Percentiles rank a stretch among this genome's conserved stretches.
phyloP scores from a whole-genome alignment of 2,888 invertebrate species.

The Drosophila quinaria region DNA sequence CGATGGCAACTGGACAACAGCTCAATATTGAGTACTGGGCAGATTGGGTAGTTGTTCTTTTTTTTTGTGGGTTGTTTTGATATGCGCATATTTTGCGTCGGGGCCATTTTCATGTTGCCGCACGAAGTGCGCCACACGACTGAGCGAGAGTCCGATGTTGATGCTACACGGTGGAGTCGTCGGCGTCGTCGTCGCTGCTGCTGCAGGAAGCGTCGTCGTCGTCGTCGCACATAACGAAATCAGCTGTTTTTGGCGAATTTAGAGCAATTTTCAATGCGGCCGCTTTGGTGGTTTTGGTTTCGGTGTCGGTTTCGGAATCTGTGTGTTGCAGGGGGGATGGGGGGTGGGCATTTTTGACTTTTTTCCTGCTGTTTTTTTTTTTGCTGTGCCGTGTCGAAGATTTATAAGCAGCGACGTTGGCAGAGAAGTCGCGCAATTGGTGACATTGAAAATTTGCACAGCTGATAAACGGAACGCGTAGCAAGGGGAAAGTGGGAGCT shows the following conservation, averaged over 20 bases:
- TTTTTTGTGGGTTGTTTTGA: conserved; percentile 45
- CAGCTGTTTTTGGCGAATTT: conserved; percentile 81
- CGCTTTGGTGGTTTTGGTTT: conserved; percentile 61
- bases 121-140: conserved; percentile 78
- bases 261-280: conserved; percentile 81
- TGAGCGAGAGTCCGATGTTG: conserved; percentile 63
- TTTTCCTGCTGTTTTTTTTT: conserved; percentile 6
- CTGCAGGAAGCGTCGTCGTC: conserved; percentile 65
- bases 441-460: conserved; percentile 80
- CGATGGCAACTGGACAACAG: conserved; percentile 21
- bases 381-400: conserved; percentile 69
- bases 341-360: not conserved
- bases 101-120: conserved; percentile 75
- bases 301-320: conserved; percentile 41
- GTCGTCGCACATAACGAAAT: conserved; percentile 60
- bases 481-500: conserved; percentile 1
- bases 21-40: not conserved
- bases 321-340: conserved; percentile 5
- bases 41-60: conserved; percentile 34
- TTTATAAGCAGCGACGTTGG: conserved; percentile 78
- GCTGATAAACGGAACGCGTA: conserved; percentile 38
- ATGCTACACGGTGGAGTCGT: conserved; percentile 54
- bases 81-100: conserved; percentile 77
- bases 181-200: conserved; percentile 39
- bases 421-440: conserved; percentile 69